phyloP scores from a whole-genome alignment of 1,140 invertebrate species.

The Lepidostoma basale region DNA sequence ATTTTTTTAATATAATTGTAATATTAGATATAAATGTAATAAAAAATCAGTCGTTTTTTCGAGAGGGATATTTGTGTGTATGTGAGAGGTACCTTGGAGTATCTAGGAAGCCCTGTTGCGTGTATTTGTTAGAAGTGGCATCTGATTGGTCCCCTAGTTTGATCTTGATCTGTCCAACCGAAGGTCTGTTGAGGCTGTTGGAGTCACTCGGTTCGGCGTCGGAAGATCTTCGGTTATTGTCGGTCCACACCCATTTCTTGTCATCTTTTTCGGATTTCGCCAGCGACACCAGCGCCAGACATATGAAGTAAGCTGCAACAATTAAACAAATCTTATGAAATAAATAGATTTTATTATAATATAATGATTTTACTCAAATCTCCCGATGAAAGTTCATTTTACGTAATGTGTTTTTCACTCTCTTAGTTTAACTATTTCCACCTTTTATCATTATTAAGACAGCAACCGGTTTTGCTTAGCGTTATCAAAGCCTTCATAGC shows the following conservation, averaged over 20 bases:
- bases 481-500: too few relatives aligned
- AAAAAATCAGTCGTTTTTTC: too few relatives aligned
- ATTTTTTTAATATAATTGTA: too few relatives aligned
- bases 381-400: too few relatives aligned
- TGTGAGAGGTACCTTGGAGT: too few relatives aligned
- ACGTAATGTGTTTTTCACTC: too few relatives aligned
- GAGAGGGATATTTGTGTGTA: too few relatives aligned
- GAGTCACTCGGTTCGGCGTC: conserved; percentile 9
- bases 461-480: too few relatives aligned
- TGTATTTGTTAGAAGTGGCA: conserved; percentile 35
- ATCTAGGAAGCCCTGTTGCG: conserved; percentile 17
- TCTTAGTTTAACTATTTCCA: too few relatives aligned
- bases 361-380: too few relatives aligned
- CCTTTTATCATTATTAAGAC: too few relatives aligned
- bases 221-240: conserved; percentile 35
- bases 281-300: neutral
- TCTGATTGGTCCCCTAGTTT: conserved; percentile 38
- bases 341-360: neutral
- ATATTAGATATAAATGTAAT: too few relatives aligned
- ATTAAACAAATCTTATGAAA: neutral
- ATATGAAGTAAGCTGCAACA: conserved; percentile 5
- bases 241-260: conserved; percentile 42
- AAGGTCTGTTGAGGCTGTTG: neutral
- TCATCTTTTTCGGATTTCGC: conserved; percentile 2
- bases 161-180: conserved; percentile 33